These are phyloP conservation scores for Argentina silus DNA, from an alignment of 2,797 vertebrate species.

Conservation along the genomic window DNA sequence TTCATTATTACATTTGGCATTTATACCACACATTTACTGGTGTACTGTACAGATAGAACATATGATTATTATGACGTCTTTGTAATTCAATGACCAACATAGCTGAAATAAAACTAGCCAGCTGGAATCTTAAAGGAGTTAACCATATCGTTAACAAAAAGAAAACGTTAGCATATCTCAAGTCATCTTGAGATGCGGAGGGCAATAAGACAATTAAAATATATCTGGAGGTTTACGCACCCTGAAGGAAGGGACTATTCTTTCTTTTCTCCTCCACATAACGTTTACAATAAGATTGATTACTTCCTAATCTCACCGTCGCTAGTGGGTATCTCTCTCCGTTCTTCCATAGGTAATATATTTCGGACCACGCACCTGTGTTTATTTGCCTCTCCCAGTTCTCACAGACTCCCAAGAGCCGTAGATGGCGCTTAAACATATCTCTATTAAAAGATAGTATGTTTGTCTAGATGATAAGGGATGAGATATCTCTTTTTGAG, in stretches of 20 bases:
- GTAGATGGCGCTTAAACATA: not conserved
- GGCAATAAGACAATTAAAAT: not conserved
- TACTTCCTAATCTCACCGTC: slow-evolving; percentile 24
- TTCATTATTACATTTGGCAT: not conserved
- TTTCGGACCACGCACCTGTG: not conserved
- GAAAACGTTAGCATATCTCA: not conserved
- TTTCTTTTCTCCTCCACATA: no score
- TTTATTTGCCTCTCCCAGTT: slow-evolving; percentile 6
- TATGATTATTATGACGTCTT: not conserved
- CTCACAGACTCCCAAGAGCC: slow-evolving; percentile 7
- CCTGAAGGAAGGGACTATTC: not conserved
- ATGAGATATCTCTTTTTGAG: slow-evolving; percentile 3
- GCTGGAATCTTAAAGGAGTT: not conserved
- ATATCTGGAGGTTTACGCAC: not conserved
- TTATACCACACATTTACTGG: not conserved
- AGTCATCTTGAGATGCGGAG: no score
- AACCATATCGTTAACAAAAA: not conserved
- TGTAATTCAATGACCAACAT: not conserved
- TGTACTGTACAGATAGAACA: not conserved
- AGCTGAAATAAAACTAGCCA: not conserved
- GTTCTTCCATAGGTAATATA: not conserved
- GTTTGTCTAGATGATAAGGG: not conserved
- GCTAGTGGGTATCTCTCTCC: not conserved
- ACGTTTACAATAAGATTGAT: no score
- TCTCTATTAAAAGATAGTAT: not conserved